Base-by-base conservation (phyloP, 2,888 invertebrate species). In the Drosophila cognata region DNA sequence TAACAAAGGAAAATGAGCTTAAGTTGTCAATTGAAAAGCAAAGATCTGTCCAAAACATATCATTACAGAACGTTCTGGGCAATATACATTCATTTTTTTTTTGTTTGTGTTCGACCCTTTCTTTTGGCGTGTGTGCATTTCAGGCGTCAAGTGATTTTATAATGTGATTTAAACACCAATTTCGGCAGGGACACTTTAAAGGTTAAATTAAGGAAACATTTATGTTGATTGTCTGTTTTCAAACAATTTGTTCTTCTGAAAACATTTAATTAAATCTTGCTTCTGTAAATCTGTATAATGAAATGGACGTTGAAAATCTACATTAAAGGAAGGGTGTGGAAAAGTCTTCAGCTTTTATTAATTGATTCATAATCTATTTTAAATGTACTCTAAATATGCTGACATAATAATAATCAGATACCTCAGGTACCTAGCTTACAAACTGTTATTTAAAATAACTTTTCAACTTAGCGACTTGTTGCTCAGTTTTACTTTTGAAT, bases 11-110 rank as follows among this genome's bases (percentile, higher is more conserved):
- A 69, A 61, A 60, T 71, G 56, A 60, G 76, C 71, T 82, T 70
- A 74, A 71, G 65, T 80, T 86, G 71, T 76, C 75, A 77, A 70
- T 70, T 67, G 51, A 33, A 56, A 55, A 29, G 64, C 61, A 56
- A 28, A 43, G 59, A 56, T 70, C 61, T 65, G 57, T 63, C 59
- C 10, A 38, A 63, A 66, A 60, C 28, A 63, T 63, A 56, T 74
- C n/a, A 28, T 35, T 43, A 41, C 43, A 50, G 21, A 33, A 51
- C 38, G 13, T 35, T 55, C 10, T 21, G 28, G 21, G 29, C 48
- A 51, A 51, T 33, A 50, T 21, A 36, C 21, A 0, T 33, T 43
- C 25, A 21, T 21, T 56, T 31, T 31, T 25, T 16, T 33, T 33
- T 53, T n/a, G 31, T 31, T 13, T 46, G 31, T 31, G 18, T 31